phyloP scores from a whole-genome alignment of 2,797 vertebrate species.

The Micrastur ruficollis region DNA sequence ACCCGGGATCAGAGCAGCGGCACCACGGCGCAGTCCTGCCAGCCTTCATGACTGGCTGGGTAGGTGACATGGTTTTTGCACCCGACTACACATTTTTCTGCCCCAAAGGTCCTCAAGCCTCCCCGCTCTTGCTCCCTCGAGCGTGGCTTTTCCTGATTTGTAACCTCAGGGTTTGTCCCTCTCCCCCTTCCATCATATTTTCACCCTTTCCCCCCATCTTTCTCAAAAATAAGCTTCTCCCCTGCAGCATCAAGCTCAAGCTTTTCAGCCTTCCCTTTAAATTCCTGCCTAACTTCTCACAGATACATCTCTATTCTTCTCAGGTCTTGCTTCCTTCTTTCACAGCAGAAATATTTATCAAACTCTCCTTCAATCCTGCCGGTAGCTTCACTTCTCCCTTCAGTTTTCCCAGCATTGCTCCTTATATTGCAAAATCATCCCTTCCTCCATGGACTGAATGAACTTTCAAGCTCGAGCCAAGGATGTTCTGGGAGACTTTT shows the following conservation, averaged over 20 bases:
- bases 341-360: conserved; percentile 40
- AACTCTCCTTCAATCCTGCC: background rate
- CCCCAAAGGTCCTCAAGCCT: background rate
- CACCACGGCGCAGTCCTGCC: background rate
- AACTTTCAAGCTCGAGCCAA: background rate
- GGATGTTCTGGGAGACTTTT: background rate
- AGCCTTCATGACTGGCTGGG: background rate
- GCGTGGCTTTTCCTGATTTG: background rate
- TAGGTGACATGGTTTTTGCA: background rate
- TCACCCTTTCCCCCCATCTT: background rate
- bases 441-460: fast-evolving
- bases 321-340: background rate
- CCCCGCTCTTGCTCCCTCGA: background rate
- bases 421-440: background rate
- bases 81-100: background rate
- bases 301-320: background rate
- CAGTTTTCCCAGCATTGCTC: background rate
- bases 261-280: background rate
- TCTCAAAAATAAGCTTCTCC: background rate
- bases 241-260: background rate
- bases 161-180: background rate
- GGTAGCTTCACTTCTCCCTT: background rate
- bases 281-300: background rate
- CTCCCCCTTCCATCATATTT: background rate
- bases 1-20: background rate